phyloP scores from a whole-genome alignment of 2,113 vertebrate genomes.

The human (Homo sapiens) region GRCh38 chr15:34354001-34354500 shows the following conservation, averaged over 20 bases:
- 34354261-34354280: background rate
- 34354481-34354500: slow-evolving; percentile 66
- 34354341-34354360: background rate
- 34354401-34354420: background rate
- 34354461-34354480: slow-evolving; percentile 51
- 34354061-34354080: slow-evolving; percentile 20
- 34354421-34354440: background rate
- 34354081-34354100: background rate
- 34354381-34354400: slow-evolving; percentile 40
- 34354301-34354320: background rate
- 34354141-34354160: background rate
- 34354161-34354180: background rate
- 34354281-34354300: background rate
- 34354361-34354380: slow-evolving; percentile 58
- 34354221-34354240: background rate
- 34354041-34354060: slow-evolving; percentile 30
- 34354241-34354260: background rate
- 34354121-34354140: background rate
- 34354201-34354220: background rate
- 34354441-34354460: slow-evolving; percentile 68
- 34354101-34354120: background rate
- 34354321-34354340: background rate
- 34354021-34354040: background rate
- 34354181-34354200: background rate
- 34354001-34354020: background rate